Percentiles rank a stretch among this genome's conserved stretches.
Evolutionary conservation across 2,888 invertebrate species (phyloP).

Genomic region (Plagodis dolabraria): DNA sequence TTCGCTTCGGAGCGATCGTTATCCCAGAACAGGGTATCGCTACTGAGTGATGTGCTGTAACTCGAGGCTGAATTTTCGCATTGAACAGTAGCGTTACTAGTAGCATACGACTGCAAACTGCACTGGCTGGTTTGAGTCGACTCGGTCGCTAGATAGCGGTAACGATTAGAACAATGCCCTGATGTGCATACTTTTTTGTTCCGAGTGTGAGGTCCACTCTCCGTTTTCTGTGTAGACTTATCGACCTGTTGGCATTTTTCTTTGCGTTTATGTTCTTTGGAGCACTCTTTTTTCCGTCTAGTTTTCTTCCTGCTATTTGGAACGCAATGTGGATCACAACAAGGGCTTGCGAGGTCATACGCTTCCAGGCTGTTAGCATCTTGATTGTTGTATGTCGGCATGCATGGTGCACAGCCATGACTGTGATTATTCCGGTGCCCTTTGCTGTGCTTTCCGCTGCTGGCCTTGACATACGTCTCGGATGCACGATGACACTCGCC

Average conservation of each 20-base stretch:
- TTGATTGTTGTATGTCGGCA: slow-evolving; percentile 86
- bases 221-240: slow-evolving; percentile 75
- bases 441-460: slow-evolving; percentile 66
- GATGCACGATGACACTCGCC: slow-evolving; percentile 67
- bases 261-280: slow-evolving; percentile 86
- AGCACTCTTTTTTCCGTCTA: slow-evolving; percentile 84
- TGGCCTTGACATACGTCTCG: slow-evolving; percentile 58
- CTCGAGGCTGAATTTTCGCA: slow-evolving; percentile 91
- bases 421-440: slow-evolving; percentile 70
- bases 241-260: slow-evolving; percentile 84
- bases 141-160: slow-evolving; percentile 87
- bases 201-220: slow-evolving; percentile 75
- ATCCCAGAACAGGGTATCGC: slow-evolving; percentile 95
- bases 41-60: slow-evolving; percentile 93
- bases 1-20: slow-evolving; percentile 75
- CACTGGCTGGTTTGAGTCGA: slow-evolving; percentile 90
- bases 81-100: slow-evolving; percentile 88
- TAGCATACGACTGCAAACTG: slow-evolving; percentile 93
- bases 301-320: slow-evolving; percentile 85
- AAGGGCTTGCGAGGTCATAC: slow-evolving; percentile 93
- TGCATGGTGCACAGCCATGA: slow-evolving; percentile 89
- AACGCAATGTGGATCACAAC: slow-evolving; percentile 94
- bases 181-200: slow-evolving; percentile 73
- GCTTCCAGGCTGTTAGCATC: slow-evolving; percentile 93
- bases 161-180: slow-evolving; percentile 73